Evolutionary conservation across 2,113 vertebrate species (phyloP).

Genomic region (Aegithalos caudatus): DNA sequence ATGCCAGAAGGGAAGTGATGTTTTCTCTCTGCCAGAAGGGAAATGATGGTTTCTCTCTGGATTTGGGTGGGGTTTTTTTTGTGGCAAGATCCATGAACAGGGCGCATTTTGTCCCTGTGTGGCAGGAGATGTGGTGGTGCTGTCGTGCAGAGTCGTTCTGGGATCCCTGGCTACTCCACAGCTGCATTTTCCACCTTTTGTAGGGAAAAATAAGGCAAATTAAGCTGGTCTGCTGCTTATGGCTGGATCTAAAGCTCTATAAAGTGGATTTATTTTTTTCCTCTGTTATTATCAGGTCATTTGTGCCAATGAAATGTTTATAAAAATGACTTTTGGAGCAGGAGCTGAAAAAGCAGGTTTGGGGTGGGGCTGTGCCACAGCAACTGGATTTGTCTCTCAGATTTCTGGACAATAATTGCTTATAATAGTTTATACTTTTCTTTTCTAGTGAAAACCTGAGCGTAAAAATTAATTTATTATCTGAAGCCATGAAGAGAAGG

Average conservation of each 20-base stretch:
- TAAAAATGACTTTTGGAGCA: not conserved
- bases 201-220: not conserved
- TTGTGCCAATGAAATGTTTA: not conserved
- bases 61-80: not conserved
- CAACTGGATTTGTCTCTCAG: not conserved
- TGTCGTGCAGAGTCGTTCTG: not conserved
- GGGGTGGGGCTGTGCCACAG: not conserved
- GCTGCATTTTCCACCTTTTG: not conserved
- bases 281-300: not conserved
- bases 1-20: too few relatives aligned
- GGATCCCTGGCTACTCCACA: not conserved
- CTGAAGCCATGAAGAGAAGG: not conserved
- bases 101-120: not conserved
- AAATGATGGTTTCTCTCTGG: not conserved
- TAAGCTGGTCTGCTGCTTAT: not conserved
- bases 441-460: not conserved
- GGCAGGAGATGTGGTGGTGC: not conserved
- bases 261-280: not conserved
- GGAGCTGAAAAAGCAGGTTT: not conserved
- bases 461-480: not conserved
- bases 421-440: not conserved
- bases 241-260: not conserved
- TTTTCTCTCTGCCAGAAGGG: too few relatives aligned
- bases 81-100: fast-evolving
- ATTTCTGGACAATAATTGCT: not conserved